phyloP scores from a whole-genome alignment of 1,140 invertebrate genomes.

The Hypothenemus hampei region DNA sequence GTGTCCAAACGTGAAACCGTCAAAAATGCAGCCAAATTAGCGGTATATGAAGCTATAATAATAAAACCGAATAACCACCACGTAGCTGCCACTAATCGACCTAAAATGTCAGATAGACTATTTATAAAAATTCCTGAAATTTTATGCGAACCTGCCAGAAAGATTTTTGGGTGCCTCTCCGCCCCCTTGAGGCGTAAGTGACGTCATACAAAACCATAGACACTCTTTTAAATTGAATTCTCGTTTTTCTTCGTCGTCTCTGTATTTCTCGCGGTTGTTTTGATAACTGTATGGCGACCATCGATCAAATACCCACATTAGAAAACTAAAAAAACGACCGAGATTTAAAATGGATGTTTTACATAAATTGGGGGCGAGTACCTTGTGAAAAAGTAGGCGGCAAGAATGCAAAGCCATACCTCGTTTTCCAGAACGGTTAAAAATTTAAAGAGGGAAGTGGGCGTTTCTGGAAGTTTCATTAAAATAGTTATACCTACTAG shows the following conservation, averaged over 20 bases:
- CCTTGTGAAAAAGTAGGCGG: slow-evolving; percentile 91
- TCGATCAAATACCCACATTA: slow-evolving; percentile 94
- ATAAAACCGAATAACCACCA: slow-evolving; percentile 99
- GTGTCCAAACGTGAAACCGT: slow-evolving; percentile 90
- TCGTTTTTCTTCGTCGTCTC: slow-evolving; percentile 89
- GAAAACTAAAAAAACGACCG: slow-evolving; percentile 57
- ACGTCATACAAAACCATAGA: slow-evolving; percentile 99
- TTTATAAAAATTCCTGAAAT: neutral
- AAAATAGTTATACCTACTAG: slow-evolving; percentile 90
- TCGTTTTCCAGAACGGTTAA: slow-evolving; percentile 92
- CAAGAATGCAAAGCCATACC: slow-evolving; percentile 95
- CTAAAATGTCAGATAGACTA: slow-evolving; percentile 1
- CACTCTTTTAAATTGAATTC: slow-evolving; percentile 95
- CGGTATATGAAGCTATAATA: slow-evolving; percentile 97
- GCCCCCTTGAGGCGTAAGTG: slow-evolving; percentile 90
- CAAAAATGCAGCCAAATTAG: slow-evolving; percentile 91
- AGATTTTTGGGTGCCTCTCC: slow-evolving; percentile 95
- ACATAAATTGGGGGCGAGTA: slow-evolving; percentile 39
- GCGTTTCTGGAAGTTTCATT: slow-evolving; percentile 73
- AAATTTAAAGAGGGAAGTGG: slow-evolving; percentile 93
- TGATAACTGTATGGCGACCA: slow-evolving; percentile 96
- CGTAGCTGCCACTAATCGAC: slow-evolving; percentile 82
- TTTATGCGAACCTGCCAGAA: slow-evolving; percentile 64
- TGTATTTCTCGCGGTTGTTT: slow-evolving; percentile 90
- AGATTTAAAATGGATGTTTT: neutral